Evolutionary conservation across 2,888 invertebrate species (phyloP).

Genomic region (Chrysolina oricalcia): DNA sequence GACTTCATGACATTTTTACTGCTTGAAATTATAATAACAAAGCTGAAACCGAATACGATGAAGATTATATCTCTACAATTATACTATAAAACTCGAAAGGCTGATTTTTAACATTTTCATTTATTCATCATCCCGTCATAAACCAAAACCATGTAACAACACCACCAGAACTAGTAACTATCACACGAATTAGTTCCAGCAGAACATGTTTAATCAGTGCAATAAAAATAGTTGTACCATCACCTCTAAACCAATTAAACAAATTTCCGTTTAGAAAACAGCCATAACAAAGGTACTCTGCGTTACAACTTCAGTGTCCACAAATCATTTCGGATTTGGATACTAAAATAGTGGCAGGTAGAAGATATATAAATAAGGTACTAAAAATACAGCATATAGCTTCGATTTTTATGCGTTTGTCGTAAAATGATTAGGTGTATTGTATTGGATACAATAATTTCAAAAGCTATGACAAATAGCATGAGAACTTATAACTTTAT

Average conservation of each 20-base stretch:
- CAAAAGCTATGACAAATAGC: background rate
- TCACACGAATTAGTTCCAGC: conserved; percentile 13
- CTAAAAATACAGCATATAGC: background rate
- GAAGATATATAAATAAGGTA: conserved; percentile 6
- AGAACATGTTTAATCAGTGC: background rate
- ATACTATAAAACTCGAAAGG: conserved; percentile 26
- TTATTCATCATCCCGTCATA: conserved; percentile 8
- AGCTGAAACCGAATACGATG: background rate
- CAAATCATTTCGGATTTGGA: conserved; percentile 3
- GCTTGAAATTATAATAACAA: no score
- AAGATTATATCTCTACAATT: conserved; percentile 4
- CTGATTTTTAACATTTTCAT: conserved; percentile 11
- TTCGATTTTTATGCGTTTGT: conserved; percentile 4
- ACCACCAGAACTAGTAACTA: background rate
- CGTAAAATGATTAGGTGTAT: background rate
- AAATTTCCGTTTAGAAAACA: conserved; percentile 7
- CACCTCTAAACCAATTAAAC: conserved; percentile 17
- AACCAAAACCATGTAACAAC: conserved; percentile 22
- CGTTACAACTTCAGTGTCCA: conserved; percentile 11
- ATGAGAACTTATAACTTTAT: background rate
- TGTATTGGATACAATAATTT: background rate
- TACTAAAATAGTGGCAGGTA: background rate
- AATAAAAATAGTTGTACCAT: conserved; percentile 29
- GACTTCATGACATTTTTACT: background rate
- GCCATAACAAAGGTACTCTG: conserved; percentile 8